Evolutionary conservation across 1,140 invertebrate species (phyloP).

Genomic region (Aricia agestis): DNA sequence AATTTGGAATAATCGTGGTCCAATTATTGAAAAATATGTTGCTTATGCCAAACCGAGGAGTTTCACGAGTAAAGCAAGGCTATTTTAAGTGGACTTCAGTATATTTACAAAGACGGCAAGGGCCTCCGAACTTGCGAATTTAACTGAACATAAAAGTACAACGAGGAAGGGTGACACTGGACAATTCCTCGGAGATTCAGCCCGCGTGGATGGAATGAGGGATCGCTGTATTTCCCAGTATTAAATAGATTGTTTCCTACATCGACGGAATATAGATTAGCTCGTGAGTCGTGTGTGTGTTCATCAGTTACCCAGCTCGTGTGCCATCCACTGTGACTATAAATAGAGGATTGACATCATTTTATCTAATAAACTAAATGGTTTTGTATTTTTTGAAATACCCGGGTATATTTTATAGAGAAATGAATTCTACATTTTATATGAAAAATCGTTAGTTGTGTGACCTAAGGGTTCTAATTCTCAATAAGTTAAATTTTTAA

Average conservation of each 20-base stretch:
- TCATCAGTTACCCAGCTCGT: not conserved
- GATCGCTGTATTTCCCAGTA: slow-evolving; percentile 3
- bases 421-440: not conserved
- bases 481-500: too few species aligned
- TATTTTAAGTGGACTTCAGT: too few species aligned
- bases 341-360: slow-evolving; percentile 1
- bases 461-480: too few species aligned
- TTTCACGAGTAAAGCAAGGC: not conserved
- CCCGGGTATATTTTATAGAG: not conserved
- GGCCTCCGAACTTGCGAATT: too few species aligned
- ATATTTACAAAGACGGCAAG: too few species aligned
- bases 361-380: not conserved
- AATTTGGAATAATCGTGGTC: too few species aligned
- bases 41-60: not conserved
- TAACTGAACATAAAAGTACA: not conserved
- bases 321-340: not conserved
- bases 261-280: slow-evolving; percentile 9
- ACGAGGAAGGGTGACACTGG: not conserved
- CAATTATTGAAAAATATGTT: too few species aligned
- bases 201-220: not conserved
- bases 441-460: too few species aligned
- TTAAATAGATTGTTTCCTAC: slow-evolving; percentile 9
- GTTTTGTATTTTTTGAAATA: not conserved
- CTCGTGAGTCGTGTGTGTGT: not conserved
- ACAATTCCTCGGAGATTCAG: not conserved